These are phyloP conservation scores for Sarcophaga rosellei DNA, from an alignment of 2,888 invertebrate species.

Conservation along the genomic window DNA sequence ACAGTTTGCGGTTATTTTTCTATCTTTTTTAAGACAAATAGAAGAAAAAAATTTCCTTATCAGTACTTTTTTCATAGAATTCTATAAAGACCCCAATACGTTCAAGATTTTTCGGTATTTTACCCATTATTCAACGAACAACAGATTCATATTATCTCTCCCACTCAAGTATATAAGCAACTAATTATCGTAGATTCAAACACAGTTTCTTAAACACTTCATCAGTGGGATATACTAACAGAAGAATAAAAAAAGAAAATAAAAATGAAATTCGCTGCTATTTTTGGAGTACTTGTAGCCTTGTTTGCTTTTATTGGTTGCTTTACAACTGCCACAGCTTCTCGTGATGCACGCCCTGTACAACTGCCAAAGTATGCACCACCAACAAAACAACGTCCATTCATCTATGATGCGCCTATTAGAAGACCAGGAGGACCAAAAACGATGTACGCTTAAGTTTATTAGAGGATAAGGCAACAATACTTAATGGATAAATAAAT, in stretches of 20 bases:
- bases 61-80: constrained; percentile 12
- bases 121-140: constrained; percentile 11
- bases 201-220: constrained; percentile 43
- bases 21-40: background rate
- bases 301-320: constrained; percentile 45
- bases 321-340: constrained; percentile 32
- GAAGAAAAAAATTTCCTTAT: constrained; percentile 17
- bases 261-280: constrained; percentile 42
- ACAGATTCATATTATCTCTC: background rate
- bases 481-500: background rate
- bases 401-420: constrained; percentile 62
- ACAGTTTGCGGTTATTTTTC: constrained; percentile 26
- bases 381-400: constrained; percentile 48
- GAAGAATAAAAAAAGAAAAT: background rate
- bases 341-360: constrained; percentile 47
- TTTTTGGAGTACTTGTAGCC: constrained; percentile 25
- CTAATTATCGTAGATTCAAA: background rate
- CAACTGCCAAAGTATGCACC: constrained; percentile 42
- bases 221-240: background rate
- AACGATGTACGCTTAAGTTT: constrained; percentile 55
- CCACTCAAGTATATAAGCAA: constrained; percentile 21
- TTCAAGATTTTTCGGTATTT: constrained; percentile 25
- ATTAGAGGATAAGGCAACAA: background rate
- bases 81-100: background rate
- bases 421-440: constrained; percentile 46